Evolutionary conservation across 2,888 invertebrate species (phyloP).

Genomic region (Timandra comae): DNA sequence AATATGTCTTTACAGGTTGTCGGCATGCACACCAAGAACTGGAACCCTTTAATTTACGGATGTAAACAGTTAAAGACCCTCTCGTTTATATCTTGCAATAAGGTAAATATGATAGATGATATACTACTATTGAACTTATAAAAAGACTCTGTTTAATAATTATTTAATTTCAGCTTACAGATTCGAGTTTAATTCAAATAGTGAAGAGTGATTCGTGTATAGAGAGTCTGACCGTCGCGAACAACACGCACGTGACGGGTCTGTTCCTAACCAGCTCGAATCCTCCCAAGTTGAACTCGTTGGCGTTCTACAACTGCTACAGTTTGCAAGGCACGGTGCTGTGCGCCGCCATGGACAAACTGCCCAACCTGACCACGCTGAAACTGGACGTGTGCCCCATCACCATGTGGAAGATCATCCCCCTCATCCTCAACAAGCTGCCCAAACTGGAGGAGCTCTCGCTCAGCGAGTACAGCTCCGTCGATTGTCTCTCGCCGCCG

Average conservation of each 20-base stretch:
- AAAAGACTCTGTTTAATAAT: slow-evolving; percentile 3
- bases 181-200: slow-evolving; percentile 56
- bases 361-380: slow-evolving; percentile 46
- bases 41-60: slow-evolving; percentile 68
- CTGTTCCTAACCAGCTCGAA: slow-evolving; percentile 52
- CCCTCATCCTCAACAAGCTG: slow-evolving; percentile 48
- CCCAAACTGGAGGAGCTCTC: slow-evolving; percentile 55
- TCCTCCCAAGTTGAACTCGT: slow-evolving; percentile 39
- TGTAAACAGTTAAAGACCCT: slow-evolving; percentile 67
- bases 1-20: slow-evolving; percentile 45
- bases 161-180: slow-evolving; percentile 47
- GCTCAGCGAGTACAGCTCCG: slow-evolving; percentile 50
- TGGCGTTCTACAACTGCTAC: slow-evolving; percentile 63
- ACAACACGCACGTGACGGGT: slow-evolving; percentile 63
- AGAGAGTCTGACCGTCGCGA: slow-evolving; percentile 50
- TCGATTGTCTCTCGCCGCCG: slow-evolving; percentile 31
- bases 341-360: slow-evolving; percentile 43
- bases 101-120: slow-evolving; percentile 38
- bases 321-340: slow-evolving; percentile 59
- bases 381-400: slow-evolving; percentile 53
- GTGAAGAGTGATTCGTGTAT: slow-evolving; percentile 52
- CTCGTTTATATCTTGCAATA: slow-evolving; percentile 65
- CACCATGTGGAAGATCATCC: slow-evolving; percentile 59
- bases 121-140: background rate
- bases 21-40: slow-evolving; percentile 68